phyloP scores from a whole-genome alignment of 2,113 vertebrate genomes.

The Urocynchramus pylzowi region DNA sequence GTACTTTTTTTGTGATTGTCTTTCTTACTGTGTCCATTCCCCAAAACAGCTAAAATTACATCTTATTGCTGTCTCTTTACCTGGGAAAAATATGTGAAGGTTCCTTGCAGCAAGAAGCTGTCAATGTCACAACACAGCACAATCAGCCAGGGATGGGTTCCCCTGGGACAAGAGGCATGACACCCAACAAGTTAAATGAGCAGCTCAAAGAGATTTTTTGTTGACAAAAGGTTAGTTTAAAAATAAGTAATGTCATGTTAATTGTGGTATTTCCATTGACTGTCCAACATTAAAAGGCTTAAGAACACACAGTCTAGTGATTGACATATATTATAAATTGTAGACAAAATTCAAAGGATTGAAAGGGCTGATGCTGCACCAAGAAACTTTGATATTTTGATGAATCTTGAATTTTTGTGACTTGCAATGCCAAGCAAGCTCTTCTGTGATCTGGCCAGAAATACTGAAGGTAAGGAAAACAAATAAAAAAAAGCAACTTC shows the following conservation, averaged over 20 bases:
- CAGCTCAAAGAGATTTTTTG: neutral
- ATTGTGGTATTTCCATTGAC: neutral
- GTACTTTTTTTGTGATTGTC: neutral
- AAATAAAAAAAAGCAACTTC: neutral
- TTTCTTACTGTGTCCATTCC: neutral
- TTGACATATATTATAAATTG: neutral
- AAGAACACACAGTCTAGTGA: neutral
- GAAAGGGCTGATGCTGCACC: neutral
- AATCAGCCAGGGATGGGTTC: neutral
- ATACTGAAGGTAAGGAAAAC: neutral
- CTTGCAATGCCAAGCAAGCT: neutral
- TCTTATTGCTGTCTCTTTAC: neutral
- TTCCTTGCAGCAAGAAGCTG: conserved; percentile 38
- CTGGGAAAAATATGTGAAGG: neutral
- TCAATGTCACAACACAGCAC: conserved; percentile 8
- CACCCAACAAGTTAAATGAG: neutral
- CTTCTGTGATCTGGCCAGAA: neutral
- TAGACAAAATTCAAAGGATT: neutral
- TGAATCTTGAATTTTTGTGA: neutral
- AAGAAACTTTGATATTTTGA: neutral
- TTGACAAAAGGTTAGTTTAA: neutral
- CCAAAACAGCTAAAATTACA: conserved; percentile 8
- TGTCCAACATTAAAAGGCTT: neutral
- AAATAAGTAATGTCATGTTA: conserved; percentile 1
- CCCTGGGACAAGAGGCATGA: neutral